A percentile compares a stretch with the other conserved stretches of the same genome.
Conservation (phyloP, 2,113 vertebrate species). For the Cisticola juncidis region DNA sequence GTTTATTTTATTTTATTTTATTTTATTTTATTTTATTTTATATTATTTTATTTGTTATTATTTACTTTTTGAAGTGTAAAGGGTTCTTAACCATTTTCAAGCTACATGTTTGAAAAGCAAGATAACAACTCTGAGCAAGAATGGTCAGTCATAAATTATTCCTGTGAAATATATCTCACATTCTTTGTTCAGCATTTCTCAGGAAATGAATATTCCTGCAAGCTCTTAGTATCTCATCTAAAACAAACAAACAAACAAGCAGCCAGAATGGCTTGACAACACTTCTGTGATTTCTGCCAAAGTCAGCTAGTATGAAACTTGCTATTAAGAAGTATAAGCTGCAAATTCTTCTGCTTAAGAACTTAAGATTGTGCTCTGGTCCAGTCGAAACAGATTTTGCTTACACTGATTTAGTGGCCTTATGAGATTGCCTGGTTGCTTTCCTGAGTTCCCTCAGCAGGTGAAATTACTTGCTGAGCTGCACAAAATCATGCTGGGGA, state of each 20-base stretch:
- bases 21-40: neutral
- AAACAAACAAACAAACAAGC: neutral
- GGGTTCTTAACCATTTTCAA: neutral
- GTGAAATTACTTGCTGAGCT: conserved; percentile 35
- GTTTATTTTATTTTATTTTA: neutral
- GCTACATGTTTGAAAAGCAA: neutral
- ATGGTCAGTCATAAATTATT: neutral
- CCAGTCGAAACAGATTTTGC: conserved; percentile 26
- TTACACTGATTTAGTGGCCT: conserved; percentile 30
- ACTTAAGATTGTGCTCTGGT: neutral
- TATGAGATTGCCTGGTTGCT: conserved; percentile 20
- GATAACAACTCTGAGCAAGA: neutral
- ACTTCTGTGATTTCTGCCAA: neutral
- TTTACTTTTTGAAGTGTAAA: neutral
- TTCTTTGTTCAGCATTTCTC: neutral
- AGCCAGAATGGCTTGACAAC: neutral
- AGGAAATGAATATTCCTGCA: neutral
- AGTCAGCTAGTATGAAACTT: neutral
- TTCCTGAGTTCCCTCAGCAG: conserved; percentile 29
- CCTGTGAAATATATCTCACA: neutral
- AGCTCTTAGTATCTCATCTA: neutral
- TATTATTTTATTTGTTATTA: neutral
- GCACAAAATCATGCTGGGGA: conserved; percentile 22
- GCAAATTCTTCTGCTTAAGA: conserved; percentile 9
- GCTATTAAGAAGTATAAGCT: neutral